Conservation (phyloP, 1,140 invertebrate genomes). For the Drosophila neocordata region DNA sequence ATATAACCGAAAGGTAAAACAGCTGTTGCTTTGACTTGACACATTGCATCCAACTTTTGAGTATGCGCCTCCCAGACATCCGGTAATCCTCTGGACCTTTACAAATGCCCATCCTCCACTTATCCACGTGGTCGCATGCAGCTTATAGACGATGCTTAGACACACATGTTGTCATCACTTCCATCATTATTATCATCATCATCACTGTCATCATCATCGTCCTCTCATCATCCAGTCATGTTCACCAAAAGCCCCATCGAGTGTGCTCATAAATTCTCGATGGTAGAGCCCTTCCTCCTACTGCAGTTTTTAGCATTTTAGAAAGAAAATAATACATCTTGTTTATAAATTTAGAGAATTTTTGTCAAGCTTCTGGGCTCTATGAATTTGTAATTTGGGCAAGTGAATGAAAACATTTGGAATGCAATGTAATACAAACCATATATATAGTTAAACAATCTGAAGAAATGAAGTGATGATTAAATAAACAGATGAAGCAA, state of each 20-base stretch:
- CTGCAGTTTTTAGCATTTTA: conserved; percentile 30
- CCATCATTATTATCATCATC: conserved; percentile 46
- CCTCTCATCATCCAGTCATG: conserved; percentile 27
- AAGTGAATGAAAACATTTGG: too few relatives aligned
- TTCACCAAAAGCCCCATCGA: conserved; percentile 23
- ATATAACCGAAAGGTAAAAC: too few relatives aligned
- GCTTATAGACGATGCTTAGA: conserved; percentile 60
- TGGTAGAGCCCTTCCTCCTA: conserved; percentile 35
- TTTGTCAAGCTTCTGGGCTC: too few relatives aligned
- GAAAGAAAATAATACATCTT: conserved; percentile 24
- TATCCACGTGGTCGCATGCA: conserved; percentile 41
- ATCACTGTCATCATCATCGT: conserved; percentile 32
- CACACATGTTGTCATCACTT: conserved; percentile 69
- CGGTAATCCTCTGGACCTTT: neutral
- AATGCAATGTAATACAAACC: too few relatives aligned
- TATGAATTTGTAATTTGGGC: too few relatives aligned
- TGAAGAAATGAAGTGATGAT: too few relatives aligned
- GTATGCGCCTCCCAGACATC: neutral
- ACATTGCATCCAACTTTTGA: neutral
- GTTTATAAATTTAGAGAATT: neutral
- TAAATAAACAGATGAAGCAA: too few relatives aligned
- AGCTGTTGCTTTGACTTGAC: neutral
- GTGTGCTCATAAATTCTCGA: conserved; percentile 72
- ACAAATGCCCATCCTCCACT: conserved; percentile 3
- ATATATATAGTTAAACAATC: too few relatives aligned